Evolutionary conservation across 2,797 vertebrate genomes (phyloP).

Genomic region (Paratrypauchen microcephalus): DNA sequence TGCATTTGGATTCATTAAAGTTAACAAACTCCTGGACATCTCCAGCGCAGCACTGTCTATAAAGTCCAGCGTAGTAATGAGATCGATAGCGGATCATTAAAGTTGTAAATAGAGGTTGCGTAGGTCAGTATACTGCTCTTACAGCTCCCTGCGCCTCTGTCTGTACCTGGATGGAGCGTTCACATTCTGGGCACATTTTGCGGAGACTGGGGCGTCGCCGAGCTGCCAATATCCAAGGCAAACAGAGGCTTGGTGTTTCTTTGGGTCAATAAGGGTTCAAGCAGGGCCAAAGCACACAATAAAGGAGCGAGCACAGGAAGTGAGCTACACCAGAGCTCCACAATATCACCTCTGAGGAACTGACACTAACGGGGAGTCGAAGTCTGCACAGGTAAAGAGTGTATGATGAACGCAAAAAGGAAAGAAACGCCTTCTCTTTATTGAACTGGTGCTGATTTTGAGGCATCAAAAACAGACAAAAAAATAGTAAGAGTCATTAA

Average conservation of each 20-base stretch:
- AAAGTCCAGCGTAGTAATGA: constrained; percentile 40
- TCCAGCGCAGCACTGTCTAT: constrained; percentile 45
- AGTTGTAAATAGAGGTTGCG: constrained; percentile 37
- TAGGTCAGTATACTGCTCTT: constrained; percentile 1
- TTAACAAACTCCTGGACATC: constrained; percentile 35
- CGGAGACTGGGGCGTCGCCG: background rate
- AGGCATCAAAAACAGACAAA: too few species aligned
- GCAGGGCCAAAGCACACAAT: constrained; percentile 12
- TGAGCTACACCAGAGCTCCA: background rate
- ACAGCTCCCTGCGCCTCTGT: too few species aligned
- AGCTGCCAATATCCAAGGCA: constrained; percentile 16
- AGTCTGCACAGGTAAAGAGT: too few species aligned
- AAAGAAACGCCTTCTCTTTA: too few species aligned
- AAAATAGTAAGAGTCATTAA: too few species aligned
- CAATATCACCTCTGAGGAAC: too few species aligned
- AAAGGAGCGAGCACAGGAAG: background rate
- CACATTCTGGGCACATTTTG: background rate
- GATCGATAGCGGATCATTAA: constrained; percentile 61
- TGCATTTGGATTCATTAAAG: constrained; percentile 53
- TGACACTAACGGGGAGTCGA: too few species aligned
- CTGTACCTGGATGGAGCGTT: background rate
- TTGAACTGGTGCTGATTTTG: too few species aligned
- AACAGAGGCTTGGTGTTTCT: constrained; percentile 27
- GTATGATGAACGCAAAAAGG: too few species aligned
- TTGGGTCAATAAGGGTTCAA: constrained; percentile 25